phyloP scores from a whole-genome alignment of 2,113 vertebrate species.

The Hemicordylus capensis region DNA sequence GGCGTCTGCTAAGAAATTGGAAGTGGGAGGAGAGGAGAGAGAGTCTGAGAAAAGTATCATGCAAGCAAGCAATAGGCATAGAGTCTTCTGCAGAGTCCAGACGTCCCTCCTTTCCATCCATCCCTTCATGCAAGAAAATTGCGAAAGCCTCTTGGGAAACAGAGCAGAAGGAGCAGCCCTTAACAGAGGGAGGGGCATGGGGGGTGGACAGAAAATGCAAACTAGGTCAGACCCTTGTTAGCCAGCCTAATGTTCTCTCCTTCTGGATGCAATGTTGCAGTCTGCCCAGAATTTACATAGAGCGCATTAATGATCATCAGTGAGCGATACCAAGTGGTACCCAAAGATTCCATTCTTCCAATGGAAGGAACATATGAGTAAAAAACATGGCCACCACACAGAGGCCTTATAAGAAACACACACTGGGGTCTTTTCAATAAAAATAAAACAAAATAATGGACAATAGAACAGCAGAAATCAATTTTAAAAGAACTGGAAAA shows the following conservation, averaged over 20 bases:
- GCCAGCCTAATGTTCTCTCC: not conserved
- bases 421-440: no score
- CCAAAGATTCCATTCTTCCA: no score
- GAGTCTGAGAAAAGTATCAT: not conserved
- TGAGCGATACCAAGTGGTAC: not conserved
- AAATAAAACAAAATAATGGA: no score
- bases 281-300: not conserved
- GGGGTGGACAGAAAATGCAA: not conserved
- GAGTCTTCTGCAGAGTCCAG: not conserved
- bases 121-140: not conserved
- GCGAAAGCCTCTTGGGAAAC: not conserved
- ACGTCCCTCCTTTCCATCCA: not conserved
- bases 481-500: no score
- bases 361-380: no score
- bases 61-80: not conserved
- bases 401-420: no score
- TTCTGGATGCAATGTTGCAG: not conserved
- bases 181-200: not conserved
- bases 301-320: not conserved
- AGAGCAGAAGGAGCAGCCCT: not conserved
- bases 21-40: no score
- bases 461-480: no score
- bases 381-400: no score
- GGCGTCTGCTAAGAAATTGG: not conserved
- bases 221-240: slow-evolving; percentile 17